These are phyloP conservation scores for Drosophila sturtevanti DNA, from an alignment of 1,140 invertebrate genomes.

Conservation along the genomic window DNA sequence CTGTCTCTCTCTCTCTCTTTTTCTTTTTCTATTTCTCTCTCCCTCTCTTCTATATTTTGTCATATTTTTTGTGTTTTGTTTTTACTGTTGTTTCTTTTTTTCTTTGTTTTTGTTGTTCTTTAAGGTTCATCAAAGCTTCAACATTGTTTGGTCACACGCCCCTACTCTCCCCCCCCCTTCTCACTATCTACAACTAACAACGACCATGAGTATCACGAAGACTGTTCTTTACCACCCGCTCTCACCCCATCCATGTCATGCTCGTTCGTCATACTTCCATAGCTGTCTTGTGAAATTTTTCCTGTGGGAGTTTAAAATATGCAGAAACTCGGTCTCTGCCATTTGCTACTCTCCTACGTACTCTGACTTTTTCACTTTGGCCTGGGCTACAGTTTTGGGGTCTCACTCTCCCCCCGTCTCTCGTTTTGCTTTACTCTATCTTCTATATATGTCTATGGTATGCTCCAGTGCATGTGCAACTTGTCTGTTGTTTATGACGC, in stretches of 20 bases:
- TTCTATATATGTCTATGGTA: conserved; percentile 43
- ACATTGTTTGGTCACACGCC: conserved; percentile 76
- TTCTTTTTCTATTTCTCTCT: conserved; percentile 5
- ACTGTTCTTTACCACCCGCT: not conserved
- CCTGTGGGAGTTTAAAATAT: conserved; percentile 78
- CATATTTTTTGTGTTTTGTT: conserved; percentile 58
- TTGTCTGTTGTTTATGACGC: conserved; percentile 79
- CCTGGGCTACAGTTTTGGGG: conserved; percentile 17
- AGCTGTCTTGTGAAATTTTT: conserved; percentile 80
- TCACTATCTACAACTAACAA: not conserved
- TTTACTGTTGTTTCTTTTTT: conserved; percentile 32
- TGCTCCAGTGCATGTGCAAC: conserved; percentile 76
- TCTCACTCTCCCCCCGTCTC: not conserved
- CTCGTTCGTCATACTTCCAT: conserved; percentile 70
- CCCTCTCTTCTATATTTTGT: conserved; percentile 56
- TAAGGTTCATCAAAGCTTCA: conserved; percentile 80
- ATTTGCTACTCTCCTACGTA: conserved; percentile 3
- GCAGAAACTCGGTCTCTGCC: conserved; percentile 52
- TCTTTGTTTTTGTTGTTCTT: conserved; percentile 61
- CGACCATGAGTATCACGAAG: not conserved
- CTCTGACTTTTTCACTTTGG: conserved; percentile 64
- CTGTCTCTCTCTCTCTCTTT: not conserved
- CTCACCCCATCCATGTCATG: not conserved
- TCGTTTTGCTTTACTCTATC: not conserved
- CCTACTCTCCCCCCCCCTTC: not conserved